These are phyloP conservation scores for Magallana angulata DNA, from an alignment of 1,140 invertebrate species.

Conservation along the genomic window DNA sequence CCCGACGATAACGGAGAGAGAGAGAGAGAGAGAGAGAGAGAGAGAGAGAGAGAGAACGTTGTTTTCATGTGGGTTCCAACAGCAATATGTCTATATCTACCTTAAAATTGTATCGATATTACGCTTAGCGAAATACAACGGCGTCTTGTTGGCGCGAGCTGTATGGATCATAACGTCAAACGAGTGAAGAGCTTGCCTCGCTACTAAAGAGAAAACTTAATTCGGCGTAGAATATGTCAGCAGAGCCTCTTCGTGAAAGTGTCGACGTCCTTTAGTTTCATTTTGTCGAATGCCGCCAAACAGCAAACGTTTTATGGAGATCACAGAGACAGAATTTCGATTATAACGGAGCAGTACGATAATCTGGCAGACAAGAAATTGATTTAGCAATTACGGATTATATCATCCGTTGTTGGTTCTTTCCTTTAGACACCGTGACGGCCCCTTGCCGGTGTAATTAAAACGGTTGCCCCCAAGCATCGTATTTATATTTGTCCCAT, in stretches of 20 bases:
- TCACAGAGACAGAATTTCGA: neutral
- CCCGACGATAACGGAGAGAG: too few species aligned
- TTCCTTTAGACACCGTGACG: slow-evolving; percentile 27
- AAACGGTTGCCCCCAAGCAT: neutral
- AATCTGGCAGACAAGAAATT: slow-evolving; percentile 33
- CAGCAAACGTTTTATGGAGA: neutral
- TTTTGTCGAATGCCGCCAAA: neutral
- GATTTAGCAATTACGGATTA: slow-evolving; percentile 36
- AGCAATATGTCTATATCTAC: neutral
- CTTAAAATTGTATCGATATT: slow-evolving; percentile 21
- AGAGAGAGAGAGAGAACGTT: too few species aligned
- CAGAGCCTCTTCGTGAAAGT: neutral
- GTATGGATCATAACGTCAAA: neutral
- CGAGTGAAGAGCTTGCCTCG: neutral
- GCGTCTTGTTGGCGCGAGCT: slow-evolving; percentile 11
- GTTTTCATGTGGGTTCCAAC: too few species aligned
- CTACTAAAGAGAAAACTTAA: slow-evolving; percentile 1
- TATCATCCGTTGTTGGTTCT: slow-evolving; percentile 30
- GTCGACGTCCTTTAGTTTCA: neutral
- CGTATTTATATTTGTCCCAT: slow-evolving; percentile 10
- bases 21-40: too few species aligned
- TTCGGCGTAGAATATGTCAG: neutral
- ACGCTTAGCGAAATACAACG: neutral
- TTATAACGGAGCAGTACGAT: neutral
- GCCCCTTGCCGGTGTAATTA: slow-evolving; percentile 23